Base-by-base conservation (phyloP, 2,797 vertebrate genomes). In the Capromys pilorides region DNA sequence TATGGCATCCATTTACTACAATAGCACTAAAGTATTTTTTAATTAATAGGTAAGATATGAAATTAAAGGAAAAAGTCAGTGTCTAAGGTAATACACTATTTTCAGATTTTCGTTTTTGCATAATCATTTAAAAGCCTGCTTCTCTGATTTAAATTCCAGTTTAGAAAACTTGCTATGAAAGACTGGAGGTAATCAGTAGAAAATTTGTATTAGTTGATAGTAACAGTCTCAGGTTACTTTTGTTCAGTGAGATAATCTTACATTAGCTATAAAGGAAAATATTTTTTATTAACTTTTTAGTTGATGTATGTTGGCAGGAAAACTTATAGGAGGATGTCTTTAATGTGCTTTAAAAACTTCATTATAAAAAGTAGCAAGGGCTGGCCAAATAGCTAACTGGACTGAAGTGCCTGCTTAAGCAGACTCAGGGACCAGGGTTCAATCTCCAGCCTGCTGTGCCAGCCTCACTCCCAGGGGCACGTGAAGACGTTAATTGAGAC, bases 311-410 rank as follows among this genome's bases (percentile, higher is more conserved):
- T 31, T 64, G 12, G 91, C 75, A 67, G 33, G 88, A 28, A 5
- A 2, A 59, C 83, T 67, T 16, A 67, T 7, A 67, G 5, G 14
- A 2, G 66, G 73, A 14, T 64, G n/a, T 83, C 22, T 79, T 61
- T 62, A 91, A 83, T 93, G 91, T 94, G 39, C 77, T 66, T 96
- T 91, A 75, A 89, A 84, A 97, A 91, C 4, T 24, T 91, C 69
- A 73, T 41, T 73, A 24, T 73, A 73, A 39, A 73, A 73, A 18
- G 18, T 69, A n/a, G 18, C 39, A 36, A 39, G 69, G 45, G 45
- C 45, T 45, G 45, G 45, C 45, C 45, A 45, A 45, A 45, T 45
- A 45, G 45, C 45, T 45, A 4, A 45, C 4, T 45, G 45, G 45
- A 45, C 45, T 45, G 45, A 45, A 45, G 45, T 45, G 45, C 45